A percentile compares a stretch with the other conserved stretches of the same genome.
Evolutionary conservation across 2,797 vertebrate species (phyloP).

Genomic region (Salarias fasciatus): DNA sequence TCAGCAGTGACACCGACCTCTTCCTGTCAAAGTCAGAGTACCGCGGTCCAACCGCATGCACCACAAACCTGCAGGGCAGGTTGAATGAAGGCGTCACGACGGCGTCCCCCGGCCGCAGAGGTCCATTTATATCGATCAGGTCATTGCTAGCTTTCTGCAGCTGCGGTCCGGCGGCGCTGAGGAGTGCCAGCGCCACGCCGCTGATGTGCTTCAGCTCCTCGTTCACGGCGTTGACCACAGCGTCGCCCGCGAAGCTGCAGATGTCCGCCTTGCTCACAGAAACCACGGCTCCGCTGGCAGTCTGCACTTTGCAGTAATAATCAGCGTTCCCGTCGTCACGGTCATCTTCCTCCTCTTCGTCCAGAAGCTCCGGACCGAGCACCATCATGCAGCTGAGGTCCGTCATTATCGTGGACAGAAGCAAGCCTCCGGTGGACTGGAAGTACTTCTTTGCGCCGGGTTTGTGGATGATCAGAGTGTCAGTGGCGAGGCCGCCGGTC

Average conservation of each 20-base stretch:
- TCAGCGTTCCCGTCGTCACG: background rate
- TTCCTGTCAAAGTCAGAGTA: conserved; percentile 52
- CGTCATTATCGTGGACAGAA: conserved; percentile 56
- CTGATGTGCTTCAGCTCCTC: conserved; percentile 81
- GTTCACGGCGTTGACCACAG: conserved; percentile 88
- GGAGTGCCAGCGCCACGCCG: conserved; percentile 81
- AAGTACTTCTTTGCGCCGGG: conserved; percentile 87
- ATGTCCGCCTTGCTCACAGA: conserved; percentile 81
- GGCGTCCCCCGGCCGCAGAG: conserved; percentile 61
- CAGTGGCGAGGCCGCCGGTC: conserved; percentile 51
- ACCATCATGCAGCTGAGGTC: conserved; percentile 78
- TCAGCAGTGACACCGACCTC: conserved; percentile 44
- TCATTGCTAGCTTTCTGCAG: conserved; percentile 80
- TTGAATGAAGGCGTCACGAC: conserved; percentile 70
- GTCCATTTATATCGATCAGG: conserved; percentile 53
- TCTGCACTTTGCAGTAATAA: conserved; percentile 47
- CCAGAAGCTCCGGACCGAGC: conserved; percentile 59
- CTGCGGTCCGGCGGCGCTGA: conserved; percentile 81
- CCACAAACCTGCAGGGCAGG: conserved; percentile 84
- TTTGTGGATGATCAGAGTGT: conserved; percentile 77
- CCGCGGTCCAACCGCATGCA: conserved; percentile 89
- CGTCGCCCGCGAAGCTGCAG: conserved; percentile 75
- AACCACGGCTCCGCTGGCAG: conserved; percentile 74
- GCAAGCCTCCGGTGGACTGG: conserved; percentile 51
- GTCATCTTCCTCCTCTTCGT: conserved; percentile 25